Percentiles rank a stretch among this genome's conserved stretches.
phyloP scores from a whole-genome alignment of 2,888 invertebrate species.

The Apotomis betuletana region DNA sequence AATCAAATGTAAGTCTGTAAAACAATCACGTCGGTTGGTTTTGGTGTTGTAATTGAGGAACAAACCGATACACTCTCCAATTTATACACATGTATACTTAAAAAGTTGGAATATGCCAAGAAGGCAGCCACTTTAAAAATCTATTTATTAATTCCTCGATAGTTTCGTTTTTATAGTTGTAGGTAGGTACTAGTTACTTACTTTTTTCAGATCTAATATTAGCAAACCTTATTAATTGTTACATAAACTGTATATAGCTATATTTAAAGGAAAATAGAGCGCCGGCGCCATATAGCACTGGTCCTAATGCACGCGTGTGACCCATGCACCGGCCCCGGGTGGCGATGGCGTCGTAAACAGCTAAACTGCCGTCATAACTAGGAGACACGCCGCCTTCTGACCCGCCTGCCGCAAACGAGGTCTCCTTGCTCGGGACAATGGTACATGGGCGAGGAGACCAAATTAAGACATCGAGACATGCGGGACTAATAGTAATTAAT shows the following conservation, averaged over 20 bases:
- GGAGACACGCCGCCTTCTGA: slow-evolving; percentile 18
- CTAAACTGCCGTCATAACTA: slow-evolving; percentile 32
- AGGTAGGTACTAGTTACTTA: no score
- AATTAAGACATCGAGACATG: slow-evolving; percentile 3
- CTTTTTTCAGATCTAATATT: no score
- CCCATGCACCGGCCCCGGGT: slow-evolving; percentile 2
- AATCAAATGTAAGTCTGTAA: no score
- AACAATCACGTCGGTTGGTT: no score
- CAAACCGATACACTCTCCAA: no score
- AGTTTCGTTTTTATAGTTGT: no score
- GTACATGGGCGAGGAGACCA: slow-evolving; percentile 15
- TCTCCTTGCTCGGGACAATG: slow-evolving; percentile 23
- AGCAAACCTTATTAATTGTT: not conserved
- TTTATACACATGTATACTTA: no score
- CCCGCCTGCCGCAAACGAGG: slow-evolving; percentile 12
- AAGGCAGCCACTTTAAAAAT: no score
- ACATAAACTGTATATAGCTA: not conserved
- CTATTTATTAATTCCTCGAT: no score
- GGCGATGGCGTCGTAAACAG: slow-evolving; percentile 27
- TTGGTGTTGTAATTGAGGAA: no score
- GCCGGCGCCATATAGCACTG: not conserved
- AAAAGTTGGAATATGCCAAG: no score
- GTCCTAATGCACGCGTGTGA: slow-evolving; percentile 10
- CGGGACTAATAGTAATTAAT: no score
- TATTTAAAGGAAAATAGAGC: slow-evolving; percentile 12